Evolutionary conservation across 1,140 invertebrate species (phyloP), one percentile per base, ranked within the genome.

Genomic region (Nylanderia fulva): DNA sequence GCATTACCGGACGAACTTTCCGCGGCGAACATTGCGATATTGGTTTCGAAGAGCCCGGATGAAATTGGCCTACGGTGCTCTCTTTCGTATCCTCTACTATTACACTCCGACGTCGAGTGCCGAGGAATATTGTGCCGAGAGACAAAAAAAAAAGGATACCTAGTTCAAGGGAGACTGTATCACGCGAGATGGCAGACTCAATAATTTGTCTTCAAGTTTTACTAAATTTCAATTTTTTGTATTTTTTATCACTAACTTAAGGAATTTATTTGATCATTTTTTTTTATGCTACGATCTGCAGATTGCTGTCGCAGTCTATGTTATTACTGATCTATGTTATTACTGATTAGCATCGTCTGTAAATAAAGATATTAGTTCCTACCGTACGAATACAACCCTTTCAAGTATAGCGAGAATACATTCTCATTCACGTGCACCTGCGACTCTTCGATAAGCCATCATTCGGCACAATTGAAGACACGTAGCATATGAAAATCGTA

Each of bases 1-100:
- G 93, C 91, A 94, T 94, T 94, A 94, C 93, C 86, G 91, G 91
- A 89, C 91, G 92, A 94, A 94, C 93, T 94, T 94, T 93, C 87
- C 88, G 86, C 90, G 86, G 89, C 86, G 88, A 93, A 93, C 93
- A 93, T 93, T 91, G 92, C 92, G 88, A 94, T 94, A 94, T 94
- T 94, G 93, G 94, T 93, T 94, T 94, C 92, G 91, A 88, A 86
- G 88, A 88, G 87, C 72, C 29, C 66, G 54, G 56, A 71, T 76
- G 80, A 48, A 86, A 88, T 88, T 89, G 58, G 54, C 61, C 87
- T 58, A 63, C 29, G 66, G 36, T 29, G 45, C 48, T 29, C 74
- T 21, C 75, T 66, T 79, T 77, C 39, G 45, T n/a, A 58, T 66
- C 68, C 11, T 45, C 21, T 56, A 33, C 60, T 83, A 18, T 82